Conservation (phyloP, 2,888 invertebrate species). For the Gryllus longicercus region DNA sequence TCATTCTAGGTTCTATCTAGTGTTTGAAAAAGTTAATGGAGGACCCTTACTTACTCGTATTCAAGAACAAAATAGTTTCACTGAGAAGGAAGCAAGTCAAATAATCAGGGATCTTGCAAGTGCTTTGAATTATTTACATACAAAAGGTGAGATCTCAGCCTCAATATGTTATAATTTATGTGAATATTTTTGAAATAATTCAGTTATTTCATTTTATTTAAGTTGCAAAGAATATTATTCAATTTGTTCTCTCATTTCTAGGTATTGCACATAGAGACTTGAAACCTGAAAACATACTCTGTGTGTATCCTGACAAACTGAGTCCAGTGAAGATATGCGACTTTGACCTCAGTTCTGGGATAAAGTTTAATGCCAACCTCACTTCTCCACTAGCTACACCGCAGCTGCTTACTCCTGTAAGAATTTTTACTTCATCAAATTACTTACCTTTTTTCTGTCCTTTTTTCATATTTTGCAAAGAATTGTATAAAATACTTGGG, state of each 20-base stretch:
- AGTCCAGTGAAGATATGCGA: constrained; percentile 97
- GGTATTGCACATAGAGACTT: constrained; percentile 81
- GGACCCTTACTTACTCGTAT: constrained; percentile 91
- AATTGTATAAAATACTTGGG: neutral
- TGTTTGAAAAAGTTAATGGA: constrained; percentile 96
- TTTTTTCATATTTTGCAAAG: neutral
- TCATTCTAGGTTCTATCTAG: constrained; percentile 73
- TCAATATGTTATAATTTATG: neutral
- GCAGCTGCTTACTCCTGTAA: constrained; percentile 87
- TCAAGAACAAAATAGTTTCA: constrained; percentile 88
- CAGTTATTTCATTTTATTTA: neutral
- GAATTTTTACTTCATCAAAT: constrained; percentile 41
- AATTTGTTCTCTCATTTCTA: neutral
- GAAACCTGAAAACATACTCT: constrained; percentile 97
- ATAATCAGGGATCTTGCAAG: constrained; percentile 92
- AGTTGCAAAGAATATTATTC: neutral
- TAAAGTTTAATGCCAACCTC: constrained; percentile 80
- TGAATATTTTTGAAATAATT: neutral
- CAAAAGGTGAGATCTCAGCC: constrained; percentile 60
- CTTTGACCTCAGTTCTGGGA: constrained; percentile 95
- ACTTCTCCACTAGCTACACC: constrained; percentile 88
- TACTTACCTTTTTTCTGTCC: neutral
- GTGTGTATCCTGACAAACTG: constrained; percentile 81
- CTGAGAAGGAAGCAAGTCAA: constrained; percentile 92
- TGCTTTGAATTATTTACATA: constrained; percentile 91